Conservation (phyloP, 2,113 vertebrate species). For the Geococcyx californianus region DNA sequence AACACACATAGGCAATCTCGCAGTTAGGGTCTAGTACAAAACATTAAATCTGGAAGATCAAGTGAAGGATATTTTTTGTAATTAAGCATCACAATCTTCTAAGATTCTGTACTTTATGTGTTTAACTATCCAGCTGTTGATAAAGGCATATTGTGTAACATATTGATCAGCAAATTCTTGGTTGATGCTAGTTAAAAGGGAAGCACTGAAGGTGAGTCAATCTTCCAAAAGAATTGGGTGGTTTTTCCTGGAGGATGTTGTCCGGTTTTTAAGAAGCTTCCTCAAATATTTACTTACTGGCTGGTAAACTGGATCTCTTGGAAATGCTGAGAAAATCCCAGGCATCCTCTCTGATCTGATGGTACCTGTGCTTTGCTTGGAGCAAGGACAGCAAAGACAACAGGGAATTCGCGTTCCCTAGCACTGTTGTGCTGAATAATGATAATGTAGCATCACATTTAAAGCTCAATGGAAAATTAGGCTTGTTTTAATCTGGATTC, state of each 20-base stretch:
- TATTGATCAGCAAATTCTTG: neutral
- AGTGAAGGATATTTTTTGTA: neutral
- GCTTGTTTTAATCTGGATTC: neutral
- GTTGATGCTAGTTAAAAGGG: neutral
- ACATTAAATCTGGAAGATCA: neutral
- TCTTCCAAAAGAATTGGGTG: neutral
- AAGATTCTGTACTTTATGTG: neutral
- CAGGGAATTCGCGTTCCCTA: neutral
- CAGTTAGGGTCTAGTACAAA: neutral
- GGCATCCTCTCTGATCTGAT: neutral
- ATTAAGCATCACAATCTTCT: neutral
- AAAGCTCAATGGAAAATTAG: neutral
- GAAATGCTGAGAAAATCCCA: neutral
- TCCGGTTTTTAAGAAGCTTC: neutral
- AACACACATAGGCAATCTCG: neutral
- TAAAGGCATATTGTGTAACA: neutral
- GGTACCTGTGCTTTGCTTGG: neutral
- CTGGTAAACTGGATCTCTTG: neutral
- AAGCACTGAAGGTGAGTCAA: neutral
- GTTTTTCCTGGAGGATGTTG: neutral
- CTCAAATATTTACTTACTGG: neutral
- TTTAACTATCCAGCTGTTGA: neutral
- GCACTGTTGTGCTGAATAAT: neutral
- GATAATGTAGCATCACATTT: neutral
- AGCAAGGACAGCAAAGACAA: neutral